Percentiles rank a stretch among this genome's conserved stretches.
phyloP scores from a whole-genome alignment of 2,797 vertebrate genomes.

The Xyrichtys novacula region DNA sequence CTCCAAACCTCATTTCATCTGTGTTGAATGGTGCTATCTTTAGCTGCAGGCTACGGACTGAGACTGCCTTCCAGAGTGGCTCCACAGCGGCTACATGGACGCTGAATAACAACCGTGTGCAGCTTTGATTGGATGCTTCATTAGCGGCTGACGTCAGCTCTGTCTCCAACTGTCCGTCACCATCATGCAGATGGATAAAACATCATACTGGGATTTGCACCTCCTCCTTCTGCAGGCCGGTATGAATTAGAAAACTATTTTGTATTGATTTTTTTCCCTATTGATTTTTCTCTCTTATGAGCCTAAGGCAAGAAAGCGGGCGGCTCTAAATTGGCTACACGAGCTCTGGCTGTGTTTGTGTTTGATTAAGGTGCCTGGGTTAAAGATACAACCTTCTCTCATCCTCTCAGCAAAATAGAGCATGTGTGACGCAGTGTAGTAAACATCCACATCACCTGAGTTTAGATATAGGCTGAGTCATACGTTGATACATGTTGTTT shows the following conservation, averaged over 20 bases:
- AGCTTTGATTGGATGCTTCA: slow-evolving; percentile 64
- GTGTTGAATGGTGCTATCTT: slow-evolving; percentile 74
- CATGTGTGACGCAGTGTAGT: not conserved
- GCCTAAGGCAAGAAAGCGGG: slow-evolving; percentile 36
- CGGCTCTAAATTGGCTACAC: slow-evolving; percentile 32
- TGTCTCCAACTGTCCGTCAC: slow-evolving; percentile 53
- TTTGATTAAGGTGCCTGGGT: slow-evolving; percentile 37
- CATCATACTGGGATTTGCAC: slow-evolving; percentile 28
- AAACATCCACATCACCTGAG: not conserved
- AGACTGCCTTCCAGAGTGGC: slow-evolving; percentile 53
- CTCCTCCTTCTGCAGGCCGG: slow-evolving; percentile 28
- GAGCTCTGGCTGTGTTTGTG: slow-evolving; percentile 37
- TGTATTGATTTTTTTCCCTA: slow-evolving; percentile 52
- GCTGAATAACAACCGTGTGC: slow-evolving; percentile 53
- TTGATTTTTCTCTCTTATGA: slow-evolving; percentile 56
- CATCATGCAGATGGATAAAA: slow-evolving; percentile 42
- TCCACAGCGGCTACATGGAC: slow-evolving; percentile 32
- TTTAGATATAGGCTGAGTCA: not conserved
- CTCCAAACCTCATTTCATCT: slow-evolving; percentile 75
- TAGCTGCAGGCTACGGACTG: slow-evolving; percentile 70
- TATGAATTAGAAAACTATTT: slow-evolving; percentile 63
- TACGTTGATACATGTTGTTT: too few relatives aligned
- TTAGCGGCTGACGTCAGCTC: slow-evolving; percentile 51
- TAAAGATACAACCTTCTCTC: slow-evolving; percentile 17
- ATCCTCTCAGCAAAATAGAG: slow-evolving; percentile 9